Evolutionary conservation across 2,888 invertebrate genomes (phyloP), one percentile per base, ranked within the genome.

Genomic region (Archaeoteleia sp.): DNA sequence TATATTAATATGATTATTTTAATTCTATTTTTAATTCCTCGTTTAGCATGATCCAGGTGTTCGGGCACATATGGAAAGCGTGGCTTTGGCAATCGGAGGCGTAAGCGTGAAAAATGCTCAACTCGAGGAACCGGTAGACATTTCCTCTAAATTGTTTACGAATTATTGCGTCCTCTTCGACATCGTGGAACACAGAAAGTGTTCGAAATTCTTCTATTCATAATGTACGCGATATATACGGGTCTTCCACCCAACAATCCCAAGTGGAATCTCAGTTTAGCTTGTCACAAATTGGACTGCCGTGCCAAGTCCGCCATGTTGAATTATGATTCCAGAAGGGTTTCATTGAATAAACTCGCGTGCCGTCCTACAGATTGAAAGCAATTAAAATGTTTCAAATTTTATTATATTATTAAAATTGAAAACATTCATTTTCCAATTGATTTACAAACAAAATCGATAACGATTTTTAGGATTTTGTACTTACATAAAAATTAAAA

Each of bases 281-380:
- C 65, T 69, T 67, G 67, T 62, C 67, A 42, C 55, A 67, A 57
- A 67, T 62, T 57, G 51, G 67, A 67, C 67, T 57, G 67, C 57
- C 67, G 67, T 67, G 67, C 62, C 67, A 67, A 57, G 53, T 48
- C 48, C 57, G 67, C 61, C 61, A 57, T 67, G 49, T 67, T 67
- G 61, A 67, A 55, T 61, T 34, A 67, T 67, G 55, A 2, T 46
- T 55, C 49, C 60, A 53, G 66, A n/a, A 25, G 42, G 45, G 42
- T 37, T 67, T 51, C 67, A 61, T 67, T 67, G 55, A 67, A 55
- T 55, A 40, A 67, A 49, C 53, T 51, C 34, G 39, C 42, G 9
- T 23, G 8, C 45, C 29, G 30, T 15, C 15, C 10, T 20, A 32
- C 43, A 10, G 42, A n/a, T 53, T 53, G 7, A 23, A 4, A 10